phyloP scores from a whole-genome alignment of 2,797 vertebrate genomes.

The Ambastaia sidthimunki region DNA sequence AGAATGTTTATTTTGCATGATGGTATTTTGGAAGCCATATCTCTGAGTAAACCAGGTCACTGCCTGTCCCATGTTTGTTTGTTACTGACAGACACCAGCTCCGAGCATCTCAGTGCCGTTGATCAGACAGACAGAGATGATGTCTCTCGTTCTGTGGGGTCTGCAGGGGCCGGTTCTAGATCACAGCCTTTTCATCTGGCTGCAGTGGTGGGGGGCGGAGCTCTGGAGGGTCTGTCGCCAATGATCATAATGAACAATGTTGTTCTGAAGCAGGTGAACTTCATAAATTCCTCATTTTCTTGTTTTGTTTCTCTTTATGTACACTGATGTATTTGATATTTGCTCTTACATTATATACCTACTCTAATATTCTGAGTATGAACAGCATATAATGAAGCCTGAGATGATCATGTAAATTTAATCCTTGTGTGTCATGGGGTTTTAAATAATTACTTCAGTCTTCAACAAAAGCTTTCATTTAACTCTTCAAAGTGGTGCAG shows the following conservation, averaged over 20 bases:
- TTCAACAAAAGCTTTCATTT: too few relatives aligned
- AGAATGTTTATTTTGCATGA: not conserved
- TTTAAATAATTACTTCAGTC: too few relatives aligned
- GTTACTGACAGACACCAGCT: conserved; percentile 81
- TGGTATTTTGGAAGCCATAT: not conserved
- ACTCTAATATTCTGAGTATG: too few relatives aligned
- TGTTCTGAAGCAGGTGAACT: conserved; percentile 86
- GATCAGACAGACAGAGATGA: conserved; percentile 84
- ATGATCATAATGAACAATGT: conserved; percentile 95
- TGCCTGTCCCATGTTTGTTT: not conserved
- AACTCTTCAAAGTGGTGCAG: too few relatives aligned
- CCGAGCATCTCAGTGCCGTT: conserved; percentile 80
- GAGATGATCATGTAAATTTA: too few relatives aligned
- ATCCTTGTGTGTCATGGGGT: too few relatives aligned
- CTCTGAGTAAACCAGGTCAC: not conserved
- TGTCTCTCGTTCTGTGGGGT: conserved; percentile 59
- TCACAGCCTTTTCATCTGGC: conserved; percentile 66
- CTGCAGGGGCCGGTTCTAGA: conserved; percentile 49
- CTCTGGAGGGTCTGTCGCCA: conserved; percentile 81
- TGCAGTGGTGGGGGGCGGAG: conserved; percentile 69
- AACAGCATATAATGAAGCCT: too few relatives aligned
- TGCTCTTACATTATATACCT: not conserved
- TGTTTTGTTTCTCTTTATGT: not conserved
- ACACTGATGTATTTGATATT: not conserved
- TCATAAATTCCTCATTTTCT: not conserved